Percentiles rank a stretch among this genome's conserved stretches.
These are phyloP conservation scores for Anguilla pacifica DNA, from an alignment of 2,797 vertebrate species.

Conservation along the genomic window DNA sequence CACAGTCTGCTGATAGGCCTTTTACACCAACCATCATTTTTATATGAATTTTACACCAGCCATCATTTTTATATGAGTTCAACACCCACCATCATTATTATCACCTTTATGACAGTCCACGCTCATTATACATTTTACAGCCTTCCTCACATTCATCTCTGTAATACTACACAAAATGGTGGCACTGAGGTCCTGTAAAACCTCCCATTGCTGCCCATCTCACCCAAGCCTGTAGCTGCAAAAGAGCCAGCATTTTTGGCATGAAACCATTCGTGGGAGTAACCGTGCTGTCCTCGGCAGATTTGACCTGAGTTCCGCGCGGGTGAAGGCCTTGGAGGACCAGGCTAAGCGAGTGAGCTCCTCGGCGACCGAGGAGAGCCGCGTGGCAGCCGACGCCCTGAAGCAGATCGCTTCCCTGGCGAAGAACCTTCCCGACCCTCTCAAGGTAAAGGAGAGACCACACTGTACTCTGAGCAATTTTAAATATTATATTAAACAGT, in stretches of 20 bases:
- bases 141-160: background rate
- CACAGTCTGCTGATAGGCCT: background rate
- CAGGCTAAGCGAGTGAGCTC: constrained; percentile 52
- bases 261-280: background rate
- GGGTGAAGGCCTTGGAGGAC: constrained; percentile 61
- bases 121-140: background rate
- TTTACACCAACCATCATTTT: background rate
- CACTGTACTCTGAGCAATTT: background rate
- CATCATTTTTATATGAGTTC: background rate
- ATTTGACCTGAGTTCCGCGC: constrained; percentile 55
- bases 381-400: constrained; percentile 53
- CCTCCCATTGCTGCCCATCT: background rate
- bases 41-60: background rate
- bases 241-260: background rate
- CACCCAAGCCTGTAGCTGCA: background rate
- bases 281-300: constrained; percentile 49
- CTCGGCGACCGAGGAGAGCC: constrained; percentile 61
- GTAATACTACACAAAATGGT: background rate
- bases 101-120: background rate
- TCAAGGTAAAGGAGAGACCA: constrained; percentile 59
- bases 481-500: constrained; percentile 4
- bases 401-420: constrained; percentile 60
- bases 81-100: background rate
- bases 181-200: background rate
- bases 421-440: constrained; percentile 49